Evolutionary conservation across 2,888 invertebrate genomes (phyloP).

Genomic region (Uropetala carovei): DNA sequence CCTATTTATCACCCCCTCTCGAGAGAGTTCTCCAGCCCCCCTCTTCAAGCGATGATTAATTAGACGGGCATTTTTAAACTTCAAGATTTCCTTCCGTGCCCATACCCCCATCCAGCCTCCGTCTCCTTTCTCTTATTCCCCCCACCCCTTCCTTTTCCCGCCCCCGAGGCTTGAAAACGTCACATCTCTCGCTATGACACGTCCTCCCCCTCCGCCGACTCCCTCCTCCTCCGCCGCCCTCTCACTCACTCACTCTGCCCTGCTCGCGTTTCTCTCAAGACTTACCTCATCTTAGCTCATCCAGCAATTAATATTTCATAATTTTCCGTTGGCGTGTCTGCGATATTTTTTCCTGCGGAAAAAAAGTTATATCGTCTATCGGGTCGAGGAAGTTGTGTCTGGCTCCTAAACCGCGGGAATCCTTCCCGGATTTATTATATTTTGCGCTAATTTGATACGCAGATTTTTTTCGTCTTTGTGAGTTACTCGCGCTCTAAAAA

Average conservation of each 20-base stretch:
- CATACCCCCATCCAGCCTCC: not conserved
- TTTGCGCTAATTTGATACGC: not conserved
- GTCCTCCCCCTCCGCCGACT: not conserved
- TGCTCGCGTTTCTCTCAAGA: not conserved
- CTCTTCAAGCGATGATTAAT: constrained; percentile 39
- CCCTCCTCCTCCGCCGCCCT: not conserved
- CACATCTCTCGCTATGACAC: not conserved
- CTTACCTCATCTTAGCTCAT: constrained; percentile 40
- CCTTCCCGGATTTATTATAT: not conserved
- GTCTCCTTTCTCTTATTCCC: not conserved
- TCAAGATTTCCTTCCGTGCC: constrained; percentile 11
- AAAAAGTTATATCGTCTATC: not conserved
- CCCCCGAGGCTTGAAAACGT: not conserved
- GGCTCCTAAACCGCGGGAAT: not conserved
- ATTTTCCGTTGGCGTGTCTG: not conserved
- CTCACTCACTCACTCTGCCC: not conserved
- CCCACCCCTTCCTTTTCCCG: not conserved
- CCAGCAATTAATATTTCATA: constrained; percentile 53
- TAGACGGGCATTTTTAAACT: constrained; percentile 1
- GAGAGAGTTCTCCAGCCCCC: not conserved
- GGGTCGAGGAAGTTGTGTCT: constrained; percentile 25
- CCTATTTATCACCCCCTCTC: constrained; percentile 16
- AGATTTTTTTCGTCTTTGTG: too few species aligned
- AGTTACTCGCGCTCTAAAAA: too few species aligned
- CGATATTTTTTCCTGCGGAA: not conserved